These are phyloP conservation scores for Petrocephalus sullivani DNA, from an alignment of 2,797 vertebrate genomes.

Conservation along the genomic window DNA sequence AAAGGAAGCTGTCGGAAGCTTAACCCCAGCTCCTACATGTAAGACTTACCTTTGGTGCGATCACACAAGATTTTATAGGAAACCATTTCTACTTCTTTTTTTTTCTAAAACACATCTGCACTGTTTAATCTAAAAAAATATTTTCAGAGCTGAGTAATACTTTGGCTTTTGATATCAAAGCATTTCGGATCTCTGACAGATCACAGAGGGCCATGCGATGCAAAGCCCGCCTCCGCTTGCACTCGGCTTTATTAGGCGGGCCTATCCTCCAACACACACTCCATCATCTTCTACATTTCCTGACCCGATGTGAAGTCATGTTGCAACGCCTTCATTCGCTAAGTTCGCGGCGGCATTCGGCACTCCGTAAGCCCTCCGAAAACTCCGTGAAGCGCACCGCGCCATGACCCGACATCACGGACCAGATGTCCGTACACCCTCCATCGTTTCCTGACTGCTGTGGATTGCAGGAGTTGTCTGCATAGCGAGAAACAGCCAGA, in stretches of 20 bases:
- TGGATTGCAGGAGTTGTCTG: background rate
- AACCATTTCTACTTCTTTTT: background rate
- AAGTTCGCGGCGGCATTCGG: background rate
- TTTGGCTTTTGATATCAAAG: background rate
- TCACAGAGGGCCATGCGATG: background rate
- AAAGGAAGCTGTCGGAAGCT: background rate
- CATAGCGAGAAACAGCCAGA: background rate
- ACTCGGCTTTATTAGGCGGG: background rate
- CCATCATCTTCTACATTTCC: background rate
- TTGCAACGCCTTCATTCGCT: background rate
- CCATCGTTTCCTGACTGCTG: background rate
- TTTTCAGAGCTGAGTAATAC: constrained; percentile 4
- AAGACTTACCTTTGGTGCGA: constrained; percentile 5
- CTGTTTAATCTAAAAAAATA: constrained; percentile 9
- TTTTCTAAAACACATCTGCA: background rate
- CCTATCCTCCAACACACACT: background rate
- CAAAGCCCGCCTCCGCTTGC: background rate
- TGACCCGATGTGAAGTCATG: background rate
- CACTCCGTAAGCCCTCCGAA: background rate
- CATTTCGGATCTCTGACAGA: background rate
- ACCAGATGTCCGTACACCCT: background rate
- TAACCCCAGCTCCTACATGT: background rate
- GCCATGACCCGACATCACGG: background rate
- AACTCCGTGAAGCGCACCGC: background rate
- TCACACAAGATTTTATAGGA: background rate